Percentiles rank a stretch among this genome's conserved stretches.
These are phyloP conservation scores for Periophthalmodon schlosseri DNA, from an alignment of 2,113 vertebrate species.

Conservation along the genomic window DNA sequence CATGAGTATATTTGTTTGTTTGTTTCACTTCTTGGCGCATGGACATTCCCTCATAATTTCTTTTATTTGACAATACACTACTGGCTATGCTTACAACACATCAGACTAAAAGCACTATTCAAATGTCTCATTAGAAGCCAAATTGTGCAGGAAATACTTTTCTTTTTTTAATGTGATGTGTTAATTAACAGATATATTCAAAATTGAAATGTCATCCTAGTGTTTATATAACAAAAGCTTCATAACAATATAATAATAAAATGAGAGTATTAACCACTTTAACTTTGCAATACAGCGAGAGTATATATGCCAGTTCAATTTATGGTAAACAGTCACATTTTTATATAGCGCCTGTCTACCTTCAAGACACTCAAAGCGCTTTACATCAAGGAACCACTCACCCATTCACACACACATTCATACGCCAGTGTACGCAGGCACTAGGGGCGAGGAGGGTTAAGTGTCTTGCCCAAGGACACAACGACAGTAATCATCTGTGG, in stretches of 20 bases:
- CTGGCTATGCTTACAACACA: not conserved
- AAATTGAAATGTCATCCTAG: not conserved
- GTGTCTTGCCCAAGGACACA: no score
- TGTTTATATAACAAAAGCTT: not conserved
- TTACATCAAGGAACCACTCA: no score
- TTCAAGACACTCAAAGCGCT: no score
- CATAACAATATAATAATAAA: not conserved
- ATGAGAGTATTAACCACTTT: not conserved
- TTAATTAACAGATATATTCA: no score
- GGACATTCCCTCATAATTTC: not conserved
- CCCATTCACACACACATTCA: no score
- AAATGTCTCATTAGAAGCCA: not conserved
- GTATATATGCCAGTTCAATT: not conserved
- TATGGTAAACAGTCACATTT: no score
- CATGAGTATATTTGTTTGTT: conserved; percentile 44
- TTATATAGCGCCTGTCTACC: no score
- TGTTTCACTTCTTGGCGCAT: conserved; percentile 9
- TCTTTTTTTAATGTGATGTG: no score
- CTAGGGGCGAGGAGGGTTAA: no score
- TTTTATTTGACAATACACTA: no score
- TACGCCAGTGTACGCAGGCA: no score
- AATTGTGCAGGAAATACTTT: not conserved
- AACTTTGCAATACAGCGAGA: not conserved
- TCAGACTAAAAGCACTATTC: not conserved
- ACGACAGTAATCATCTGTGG: no score